Conservation (phyloP, 2,113 vertebrate genomes). For the Lophura nycthemera region DNA sequence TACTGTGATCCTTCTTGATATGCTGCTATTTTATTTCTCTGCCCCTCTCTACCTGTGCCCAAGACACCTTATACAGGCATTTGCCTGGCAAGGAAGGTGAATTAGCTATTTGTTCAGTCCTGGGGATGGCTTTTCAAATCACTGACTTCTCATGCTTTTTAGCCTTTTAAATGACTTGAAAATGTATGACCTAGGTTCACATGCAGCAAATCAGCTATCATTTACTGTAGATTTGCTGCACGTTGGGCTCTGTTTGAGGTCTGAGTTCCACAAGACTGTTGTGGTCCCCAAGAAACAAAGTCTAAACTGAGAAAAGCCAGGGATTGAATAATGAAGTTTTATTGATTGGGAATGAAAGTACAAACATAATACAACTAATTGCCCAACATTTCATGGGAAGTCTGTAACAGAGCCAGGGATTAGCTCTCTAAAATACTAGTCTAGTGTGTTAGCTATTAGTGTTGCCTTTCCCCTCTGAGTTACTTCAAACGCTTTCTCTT, state of each 20-base stretch:
- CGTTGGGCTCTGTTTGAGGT: neutral
- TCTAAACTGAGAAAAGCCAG: neutral
- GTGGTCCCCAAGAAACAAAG: neutral
- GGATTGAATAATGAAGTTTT: neutral
- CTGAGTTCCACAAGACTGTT: neutral
- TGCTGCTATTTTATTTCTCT: neutral
- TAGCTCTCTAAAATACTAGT: neutral
- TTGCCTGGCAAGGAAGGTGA: neutral
- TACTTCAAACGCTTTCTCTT: constrained; percentile 22
- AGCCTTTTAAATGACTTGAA: neutral
- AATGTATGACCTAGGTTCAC: neutral
- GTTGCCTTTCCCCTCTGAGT: neutral
- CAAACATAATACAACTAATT: neutral
- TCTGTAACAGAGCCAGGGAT: neutral
- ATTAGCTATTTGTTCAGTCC: neutral
- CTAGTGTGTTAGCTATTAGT: neutral
- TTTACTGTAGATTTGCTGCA: neutral
- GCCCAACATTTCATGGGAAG: neutral
- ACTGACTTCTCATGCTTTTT: neutral
- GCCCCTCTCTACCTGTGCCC: neutral
- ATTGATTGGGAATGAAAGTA: neutral
- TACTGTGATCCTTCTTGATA: neutral
- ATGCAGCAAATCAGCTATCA: accelerated
- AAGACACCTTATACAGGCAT: neutral
- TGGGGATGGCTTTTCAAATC: neutral